These are phyloP conservation scores for Papilio polyxenes DNA, from an alignment of 1,140 invertebrate species.

Conservation along the genomic window DNA sequence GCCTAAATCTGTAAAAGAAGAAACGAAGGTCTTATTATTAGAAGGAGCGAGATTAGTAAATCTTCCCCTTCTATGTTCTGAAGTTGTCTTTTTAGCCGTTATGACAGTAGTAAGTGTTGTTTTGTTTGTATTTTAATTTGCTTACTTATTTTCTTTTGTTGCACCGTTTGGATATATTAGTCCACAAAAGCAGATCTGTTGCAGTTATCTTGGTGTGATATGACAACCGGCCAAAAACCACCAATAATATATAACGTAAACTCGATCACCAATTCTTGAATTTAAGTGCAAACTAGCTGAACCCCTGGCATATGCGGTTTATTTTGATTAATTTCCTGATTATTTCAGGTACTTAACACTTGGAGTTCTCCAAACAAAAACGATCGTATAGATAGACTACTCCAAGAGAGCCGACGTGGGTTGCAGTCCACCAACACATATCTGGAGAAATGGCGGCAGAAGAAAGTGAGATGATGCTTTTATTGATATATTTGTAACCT, in stretches of 20 bases:
- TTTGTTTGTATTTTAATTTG: background rate
- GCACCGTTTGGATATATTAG: too few relatives aligned
- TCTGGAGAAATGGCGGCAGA: constrained; percentile 64
- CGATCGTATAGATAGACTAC: constrained; percentile 63
- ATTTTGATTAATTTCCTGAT: constrained; percentile 29
- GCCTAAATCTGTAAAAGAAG: constrained; percentile 51
- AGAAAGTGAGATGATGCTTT: constrained; percentile 52
- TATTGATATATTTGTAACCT: constrained; percentile 12
- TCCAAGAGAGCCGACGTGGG: constrained; percentile 63
- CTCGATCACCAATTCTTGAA: too few relatives aligned
- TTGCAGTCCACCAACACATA: constrained; percentile 66
- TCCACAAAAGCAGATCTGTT: too few relatives aligned
- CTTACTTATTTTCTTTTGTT: background rate
- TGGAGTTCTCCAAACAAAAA: constrained; percentile 56
- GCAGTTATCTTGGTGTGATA: too few relatives aligned
- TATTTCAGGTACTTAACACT: constrained; percentile 62
- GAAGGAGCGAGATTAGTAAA: constrained; percentile 49
- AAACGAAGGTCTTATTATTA: constrained; percentile 46
- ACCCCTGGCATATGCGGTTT: background rate
- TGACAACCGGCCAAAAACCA: too few relatives aligned
- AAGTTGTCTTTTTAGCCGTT: constrained; percentile 57
- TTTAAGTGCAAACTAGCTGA: background rate
- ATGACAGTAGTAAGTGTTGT: constrained; percentile 55
- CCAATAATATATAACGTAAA: too few relatives aligned
- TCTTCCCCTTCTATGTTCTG: constrained; percentile 53